Conservation (phyloP, 2,888 invertebrate genomes). For the Caradrina clavipalpis region DNA sequence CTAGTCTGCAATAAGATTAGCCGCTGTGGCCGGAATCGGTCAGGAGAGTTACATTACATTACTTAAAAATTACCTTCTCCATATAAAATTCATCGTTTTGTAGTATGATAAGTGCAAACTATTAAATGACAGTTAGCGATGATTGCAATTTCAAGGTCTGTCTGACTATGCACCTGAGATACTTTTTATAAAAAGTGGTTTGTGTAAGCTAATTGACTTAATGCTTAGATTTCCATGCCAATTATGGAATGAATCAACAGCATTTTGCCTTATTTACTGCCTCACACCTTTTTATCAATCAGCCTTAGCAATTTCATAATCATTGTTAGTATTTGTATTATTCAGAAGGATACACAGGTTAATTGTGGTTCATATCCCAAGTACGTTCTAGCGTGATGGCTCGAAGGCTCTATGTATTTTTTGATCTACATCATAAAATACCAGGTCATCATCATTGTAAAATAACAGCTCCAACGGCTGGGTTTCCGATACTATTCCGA, state of each 20-base stretch:
- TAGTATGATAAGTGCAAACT: background rate
- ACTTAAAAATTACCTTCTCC: constrained; percentile 11
- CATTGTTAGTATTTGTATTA: background rate
- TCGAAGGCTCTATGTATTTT: too few relatives aligned
- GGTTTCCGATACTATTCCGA: too few relatives aligned
- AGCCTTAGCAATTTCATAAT: background rate
- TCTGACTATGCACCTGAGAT: background rate
- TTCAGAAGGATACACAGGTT: too few relatives aligned
- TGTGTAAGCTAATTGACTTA: background rate
- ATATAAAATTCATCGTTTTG: background rate
- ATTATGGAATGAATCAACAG: background rate
- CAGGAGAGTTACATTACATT: too few relatives aligned
- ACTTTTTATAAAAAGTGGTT: constrained; percentile 2
- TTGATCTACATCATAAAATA: too few relatives aligned
- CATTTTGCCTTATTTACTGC: background rate
- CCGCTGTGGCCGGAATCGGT: too few relatives aligned
- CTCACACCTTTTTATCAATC: background rate
- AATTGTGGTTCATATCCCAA: too few relatives aligned
- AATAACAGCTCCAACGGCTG: too few relatives aligned
- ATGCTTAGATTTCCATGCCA: background rate
- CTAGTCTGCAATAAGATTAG: too few relatives aligned
- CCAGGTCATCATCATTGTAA: too few relatives aligned
- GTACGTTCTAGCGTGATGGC: too few relatives aligned
- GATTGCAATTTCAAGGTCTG: constrained; percentile 19
- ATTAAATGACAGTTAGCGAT: background rate